phyloP scores from a whole-genome alignment of 2,797 vertebrate species.

The Gorsachius magnificus region DNA sequence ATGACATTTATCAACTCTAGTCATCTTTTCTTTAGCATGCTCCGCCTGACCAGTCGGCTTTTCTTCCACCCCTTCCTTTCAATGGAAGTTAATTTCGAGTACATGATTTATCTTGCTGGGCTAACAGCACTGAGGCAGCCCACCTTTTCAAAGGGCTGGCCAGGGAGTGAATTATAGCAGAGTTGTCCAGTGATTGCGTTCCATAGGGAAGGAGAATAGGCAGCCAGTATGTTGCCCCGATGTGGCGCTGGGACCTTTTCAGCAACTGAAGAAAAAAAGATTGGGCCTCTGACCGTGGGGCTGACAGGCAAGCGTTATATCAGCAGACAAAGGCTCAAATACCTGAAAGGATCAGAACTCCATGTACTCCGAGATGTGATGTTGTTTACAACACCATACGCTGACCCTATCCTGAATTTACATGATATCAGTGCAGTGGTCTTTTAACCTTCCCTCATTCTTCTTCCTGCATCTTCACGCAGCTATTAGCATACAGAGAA shows the following conservation, averaged over 20 bases:
- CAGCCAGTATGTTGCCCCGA: slow-evolving; percentile 82
- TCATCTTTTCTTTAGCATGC: slow-evolving; percentile 81
- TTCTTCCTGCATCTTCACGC: slow-evolving; percentile 9
- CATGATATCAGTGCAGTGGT: slow-evolving; percentile 59
- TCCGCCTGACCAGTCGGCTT: slow-evolving; percentile 80
- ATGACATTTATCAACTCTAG: slow-evolving; percentile 87
- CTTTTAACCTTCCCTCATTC: slow-evolving; percentile 50
- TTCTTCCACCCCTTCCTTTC: slow-evolving; percentile 82
- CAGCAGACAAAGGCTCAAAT: slow-evolving; percentile 84
- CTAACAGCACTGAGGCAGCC: slow-evolving; percentile 77
- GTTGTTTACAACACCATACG: slow-evolving; percentile 61
- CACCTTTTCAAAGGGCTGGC: slow-evolving; percentile 86
- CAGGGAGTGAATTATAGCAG: slow-evolving; percentile 85
- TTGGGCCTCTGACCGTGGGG: slow-evolving; percentile 87
- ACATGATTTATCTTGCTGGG: slow-evolving; percentile 82
- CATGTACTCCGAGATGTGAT: slow-evolving; percentile 69
- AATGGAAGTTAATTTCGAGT: slow-evolving; percentile 88
- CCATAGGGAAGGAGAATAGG: slow-evolving; percentile 84
- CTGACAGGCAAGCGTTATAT: slow-evolving; percentile 81
- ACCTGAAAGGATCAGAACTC: slow-evolving; percentile 83
- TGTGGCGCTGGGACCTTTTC: slow-evolving; percentile 81
- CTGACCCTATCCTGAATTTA: slow-evolving; percentile 64
- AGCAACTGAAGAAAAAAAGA: slow-evolving; percentile 78
- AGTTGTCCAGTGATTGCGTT: slow-evolving; percentile 91
- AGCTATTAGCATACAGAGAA: slow-evolving; percentile 40